phyloP scores from a whole-genome alignment of 2,113 vertebrate genomes.

The Muntiacus muntjak region DNA sequence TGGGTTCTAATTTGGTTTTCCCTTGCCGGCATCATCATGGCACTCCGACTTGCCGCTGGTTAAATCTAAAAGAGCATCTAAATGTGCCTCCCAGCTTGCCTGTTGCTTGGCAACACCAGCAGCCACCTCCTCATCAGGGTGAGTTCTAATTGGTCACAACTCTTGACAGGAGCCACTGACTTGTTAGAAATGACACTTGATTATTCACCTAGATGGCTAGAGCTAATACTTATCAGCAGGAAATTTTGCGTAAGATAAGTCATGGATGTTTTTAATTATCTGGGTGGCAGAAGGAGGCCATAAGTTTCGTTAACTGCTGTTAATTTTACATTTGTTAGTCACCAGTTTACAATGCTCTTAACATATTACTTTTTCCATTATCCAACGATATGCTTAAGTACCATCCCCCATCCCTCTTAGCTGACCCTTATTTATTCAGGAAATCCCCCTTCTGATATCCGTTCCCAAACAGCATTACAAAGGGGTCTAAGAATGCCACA shows the following conservation, averaged over 20 bases:
- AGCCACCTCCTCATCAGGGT: constrained; percentile 80
- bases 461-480: neutral
- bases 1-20: constrained; percentile 76
- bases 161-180: constrained; percentile 78
- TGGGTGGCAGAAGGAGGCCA: constrained; percentile 38
- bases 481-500: neutral
- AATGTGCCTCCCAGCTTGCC: constrained; percentile 79
- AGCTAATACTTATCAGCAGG: constrained; percentile 72
- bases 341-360: neutral
- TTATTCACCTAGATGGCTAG: constrained; percentile 76
- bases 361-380: neutral
- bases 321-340: constrained; percentile 49
- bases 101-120: constrained; percentile 81
- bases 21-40: constrained; percentile 76
- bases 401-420: neutral
- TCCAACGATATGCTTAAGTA: neutral
- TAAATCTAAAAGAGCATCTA: constrained; percentile 81
- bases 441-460: neutral
- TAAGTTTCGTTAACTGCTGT: constrained; percentile 36
- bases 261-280: constrained; percentile 72
- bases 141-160: constrained; percentile 81
- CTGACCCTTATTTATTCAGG: constrained; percentile 8
- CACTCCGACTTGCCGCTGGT: constrained; percentile 79
- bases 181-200: constrained; percentile 82
- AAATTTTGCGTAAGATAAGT: constrained; percentile 70